phyloP scores from a whole-genome alignment of 2,113 vertebrate genomes.

The Tylochromis polylepis region DNA sequence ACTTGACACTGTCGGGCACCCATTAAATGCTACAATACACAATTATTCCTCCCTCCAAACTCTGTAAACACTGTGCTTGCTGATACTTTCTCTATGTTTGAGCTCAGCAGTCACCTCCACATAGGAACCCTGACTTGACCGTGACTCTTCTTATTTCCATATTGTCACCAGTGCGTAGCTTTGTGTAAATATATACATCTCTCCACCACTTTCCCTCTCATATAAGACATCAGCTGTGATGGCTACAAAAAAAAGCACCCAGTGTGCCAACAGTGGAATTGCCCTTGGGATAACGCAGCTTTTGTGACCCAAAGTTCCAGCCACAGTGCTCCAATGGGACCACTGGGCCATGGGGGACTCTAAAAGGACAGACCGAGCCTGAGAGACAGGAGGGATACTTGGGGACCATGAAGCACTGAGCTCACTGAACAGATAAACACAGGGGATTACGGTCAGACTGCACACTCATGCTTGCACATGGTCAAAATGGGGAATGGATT shows the following conservation, averaged over 20 bases:
- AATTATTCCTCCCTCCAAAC: conserved; percentile 40
- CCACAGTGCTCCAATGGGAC: conserved; percentile 31
- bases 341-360: conserved; percentile 9
- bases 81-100: conserved; percentile 1
- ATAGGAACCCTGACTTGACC: conserved; percentile 5
- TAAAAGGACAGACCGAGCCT: not conserved
- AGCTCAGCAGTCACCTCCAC: conserved; percentile 7
- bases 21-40: conserved; percentile 54
- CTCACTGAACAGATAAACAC: conserved; percentile 51
- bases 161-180: not conserved
- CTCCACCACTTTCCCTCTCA: not conserved
- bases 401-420: conserved; percentile 11
- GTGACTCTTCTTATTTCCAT: not conserved
- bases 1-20: conserved; percentile 38
- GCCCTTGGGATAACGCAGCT: conserved; percentile 20
- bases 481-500: conserved; percentile 22
- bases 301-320: conserved; percentile 36
- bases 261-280: not conserved
- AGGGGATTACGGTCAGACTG: conserved; percentile 39
- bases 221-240: conserved; percentile 47
- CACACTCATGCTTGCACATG: not conserved
- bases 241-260: conserved; percentile 16
- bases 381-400: conserved; percentile 9
- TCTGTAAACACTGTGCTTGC: conserved; percentile 24
- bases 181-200: conserved; percentile 21